Evolutionary conservation across 2,797 vertebrate species (phyloP), one percentile per base, ranked within the genome.

Genomic region (Spinibarbus caldwelli): DNA sequence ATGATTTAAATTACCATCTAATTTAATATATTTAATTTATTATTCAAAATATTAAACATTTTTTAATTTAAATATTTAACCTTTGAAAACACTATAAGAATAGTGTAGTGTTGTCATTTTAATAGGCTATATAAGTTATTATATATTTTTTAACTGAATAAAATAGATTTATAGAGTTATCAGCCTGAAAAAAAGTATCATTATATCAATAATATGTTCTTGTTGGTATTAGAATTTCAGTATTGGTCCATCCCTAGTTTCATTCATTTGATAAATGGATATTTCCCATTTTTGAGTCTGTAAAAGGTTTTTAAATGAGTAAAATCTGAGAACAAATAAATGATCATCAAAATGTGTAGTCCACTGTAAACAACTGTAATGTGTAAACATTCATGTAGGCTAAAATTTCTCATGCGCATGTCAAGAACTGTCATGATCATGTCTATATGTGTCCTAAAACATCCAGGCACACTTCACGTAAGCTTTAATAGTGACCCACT

Each of bases 401-500:
- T 59, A 5, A 43, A 47, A 45, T 79, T 5, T 47, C 2, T 34
- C 41, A 66, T 7, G 3, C 0, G 45, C 8, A n/a, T 14, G 29
- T 49, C 29, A 64, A 43, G 11, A 36, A 8, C 41, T 78, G 19
- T 57, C 34, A 59, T 78, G 31, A 57, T 54, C 2, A 38, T 43
- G n/a, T 10, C 12, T 29, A 43, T 31, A 45, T 3, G 1, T 67
- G 62, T 12, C 62, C 36, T 43, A 12, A 57, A 10, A 72, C 15
- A 52, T 68, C 43, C 21, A 85, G 31, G 77, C 71, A 67, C 85
- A 67, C 64, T 82, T 67, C 7, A 23, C 9, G 0, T 54, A 54
- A 38, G 21, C 23, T 10, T 59, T 34, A 78, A 82, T 34, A 52
- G 34, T 57, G 64, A 78, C 83, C 75, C 83, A 57, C 52, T 78